Base-by-base conservation (phyloP, 2,797 vertebrate species). In the Scyliorhinus canicula region DNA sequence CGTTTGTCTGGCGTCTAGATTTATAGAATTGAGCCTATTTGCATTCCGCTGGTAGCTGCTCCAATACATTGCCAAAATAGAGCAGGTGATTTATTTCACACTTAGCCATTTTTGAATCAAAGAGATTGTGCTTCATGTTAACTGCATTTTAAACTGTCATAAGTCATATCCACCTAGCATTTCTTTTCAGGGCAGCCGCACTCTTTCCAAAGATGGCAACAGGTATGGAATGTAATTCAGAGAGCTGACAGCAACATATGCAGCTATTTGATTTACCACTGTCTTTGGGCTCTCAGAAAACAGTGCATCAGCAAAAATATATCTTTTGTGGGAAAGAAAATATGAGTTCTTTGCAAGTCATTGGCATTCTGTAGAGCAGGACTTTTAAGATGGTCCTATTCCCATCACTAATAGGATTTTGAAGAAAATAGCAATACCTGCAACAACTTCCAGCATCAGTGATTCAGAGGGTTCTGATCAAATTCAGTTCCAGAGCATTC, bases 1-100 rank as follows among this genome's bases (percentile, higher is more conserved):
- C 50, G 16, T 94, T 52, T 94, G 47, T 55, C 93, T 94, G 44
- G 67, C 93, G 69, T 94, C 65, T 52, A 35, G 47, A 71, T 94
- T 94, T 71, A 67, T 35, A 50, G 93, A 71, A 74, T 74, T 94
- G 47, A 50, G 44, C 93, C 47, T 21, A 74, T 74, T 52, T 74
- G 47, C 93, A 71, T 69, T 94, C 67, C 55, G 65, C 47, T 50
- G 28, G 47, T n/a, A 71, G 31, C 67, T 74, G 67, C 67, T 47
- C 28, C 65, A 94, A 50, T 52, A 28, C 47, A 74, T 93, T 14
- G 47, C 67, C 65, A 94, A 69, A 71, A 69, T 47, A 69, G 91
- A 50, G 65, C 44, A 52, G 71, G 63, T 93, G 65, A 69, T 93
- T 93, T 69, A 74, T 94, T 71, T 94, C 67, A 94, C 93, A 94